Percentiles rank a stretch among this genome's conserved stretches.
Conservation (phyloP, 2,113 vertebrate genomes). For the Eudyptes chrysolophus region DNA sequence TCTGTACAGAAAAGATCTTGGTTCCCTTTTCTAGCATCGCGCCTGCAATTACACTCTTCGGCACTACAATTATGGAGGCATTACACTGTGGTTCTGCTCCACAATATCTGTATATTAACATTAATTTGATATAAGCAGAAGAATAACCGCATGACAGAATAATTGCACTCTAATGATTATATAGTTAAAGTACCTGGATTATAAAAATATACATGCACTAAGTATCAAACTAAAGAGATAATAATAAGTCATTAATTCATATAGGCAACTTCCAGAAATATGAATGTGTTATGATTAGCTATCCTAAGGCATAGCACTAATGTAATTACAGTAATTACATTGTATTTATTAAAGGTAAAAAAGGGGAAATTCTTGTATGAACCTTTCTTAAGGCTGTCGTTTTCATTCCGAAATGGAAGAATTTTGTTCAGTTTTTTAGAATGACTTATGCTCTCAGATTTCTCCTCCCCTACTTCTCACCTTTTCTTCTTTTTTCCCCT, state of each 20-base stretch:
- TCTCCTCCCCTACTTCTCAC: not conserved
- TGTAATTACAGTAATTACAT: constrained; percentile 62
- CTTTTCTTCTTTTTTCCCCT: too few species aligned
- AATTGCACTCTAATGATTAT: constrained; percentile 64
- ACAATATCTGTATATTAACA: constrained; percentile 50
- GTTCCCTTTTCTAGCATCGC: not conserved
- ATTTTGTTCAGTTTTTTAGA: not conserved
- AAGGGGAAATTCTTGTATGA: not conserved
- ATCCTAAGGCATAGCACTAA: constrained; percentile 40
- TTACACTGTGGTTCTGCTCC: constrained; percentile 32
- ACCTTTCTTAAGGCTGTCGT: constrained; percentile 22
- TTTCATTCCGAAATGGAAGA: not conserved
- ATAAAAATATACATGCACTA: constrained; percentile 64
- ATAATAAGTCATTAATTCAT: constrained; percentile 67
- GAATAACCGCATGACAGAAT: constrained; percentile 53
- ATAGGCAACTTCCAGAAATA: constrained; percentile 52
- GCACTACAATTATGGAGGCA: constrained; percentile 23
- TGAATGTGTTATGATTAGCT: constrained; percentile 61
- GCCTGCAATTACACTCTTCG: constrained; percentile 11
- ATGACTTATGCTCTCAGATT: not conserved
- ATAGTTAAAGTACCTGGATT: constrained; percentile 58
- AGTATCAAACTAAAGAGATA: constrained; percentile 58
- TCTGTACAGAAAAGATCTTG: not conserved
- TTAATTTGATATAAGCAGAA: constrained; percentile 56
- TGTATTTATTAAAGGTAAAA: constrained; percentile 50